These are phyloP conservation scores for Leptinotarsa undecemlineata DNA, from an alignment of 1,140 invertebrate species.

Conservation along the genomic window DNA sequence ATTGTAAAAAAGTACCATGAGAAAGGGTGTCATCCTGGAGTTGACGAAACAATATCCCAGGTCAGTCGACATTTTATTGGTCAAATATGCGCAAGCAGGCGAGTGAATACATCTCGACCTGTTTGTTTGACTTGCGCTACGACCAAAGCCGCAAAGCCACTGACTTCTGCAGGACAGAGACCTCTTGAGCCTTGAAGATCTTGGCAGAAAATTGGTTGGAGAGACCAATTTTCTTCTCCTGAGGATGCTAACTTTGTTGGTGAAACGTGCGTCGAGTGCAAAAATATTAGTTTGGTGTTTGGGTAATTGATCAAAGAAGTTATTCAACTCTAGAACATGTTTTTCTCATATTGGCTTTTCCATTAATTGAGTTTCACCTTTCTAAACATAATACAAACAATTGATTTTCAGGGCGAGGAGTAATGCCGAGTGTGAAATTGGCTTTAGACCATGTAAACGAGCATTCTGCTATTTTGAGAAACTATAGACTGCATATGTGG, in stretches of 20 bases:
- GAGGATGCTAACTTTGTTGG: no score
- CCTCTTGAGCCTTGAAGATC: neutral
- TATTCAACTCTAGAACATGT: no score
- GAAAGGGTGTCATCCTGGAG: neutral
- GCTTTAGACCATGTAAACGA: slow-evolving; percentile 93
- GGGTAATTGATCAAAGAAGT: no score
- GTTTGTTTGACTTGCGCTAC: slow-evolving; percentile 4
- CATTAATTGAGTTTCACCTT: no score
- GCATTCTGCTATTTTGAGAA: slow-evolving; percentile 77
- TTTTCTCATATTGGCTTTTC: no score
- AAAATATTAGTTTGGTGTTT: no score
- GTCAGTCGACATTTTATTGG: neutral
- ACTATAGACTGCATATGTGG: slow-evolving; percentile 89
- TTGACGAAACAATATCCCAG: neutral
- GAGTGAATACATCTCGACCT: no score
- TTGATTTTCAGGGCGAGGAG: slow-evolving; percentile 73
- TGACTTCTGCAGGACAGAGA: no score
- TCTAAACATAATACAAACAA: neutral
- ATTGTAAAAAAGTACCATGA: neutral
- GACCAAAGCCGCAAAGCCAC: neutral
- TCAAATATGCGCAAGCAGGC: neutral
- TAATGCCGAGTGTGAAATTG: slow-evolving; percentile 90
- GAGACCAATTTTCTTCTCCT: no score
- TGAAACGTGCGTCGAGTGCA: no score
- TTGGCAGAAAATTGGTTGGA: no score